Base-by-base conservation (phyloP, 2,888 invertebrate genomes). In the Ophioninae sp. region DNA sequence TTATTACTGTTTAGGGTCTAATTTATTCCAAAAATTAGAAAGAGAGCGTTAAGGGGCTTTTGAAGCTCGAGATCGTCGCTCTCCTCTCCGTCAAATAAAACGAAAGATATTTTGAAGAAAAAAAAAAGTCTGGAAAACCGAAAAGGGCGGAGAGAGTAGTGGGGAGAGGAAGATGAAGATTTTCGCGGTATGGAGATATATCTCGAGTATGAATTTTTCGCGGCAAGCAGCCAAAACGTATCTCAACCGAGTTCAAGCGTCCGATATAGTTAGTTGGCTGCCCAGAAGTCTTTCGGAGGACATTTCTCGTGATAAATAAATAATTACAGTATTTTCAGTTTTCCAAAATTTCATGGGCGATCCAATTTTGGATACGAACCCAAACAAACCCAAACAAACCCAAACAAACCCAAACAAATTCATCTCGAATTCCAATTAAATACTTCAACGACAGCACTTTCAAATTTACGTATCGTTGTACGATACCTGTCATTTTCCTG, bases 81-180 rank as follows among this genome's bases (percentile, higher is more conserved):
- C 17, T 6, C 51, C 51, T 51, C 51, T 10, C 51, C 17, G 3
- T 44, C 64, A 75, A 74, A 79, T 75, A 58, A 72, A 84, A 79
- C 63, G 76, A 56, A 65, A 51, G 51, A 51, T 51, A 13, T 51
- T 51, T 51, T 56, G 51, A 78, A 37, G 72, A 73, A 76, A 67
- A 56, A 72, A 86, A 86, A 87, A 83, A 85, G 17, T 13, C 78
- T 78, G 82, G 87, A 87, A 86, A 86, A 41, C 51, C 51, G 56
- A 83, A 63, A 22, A 41, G 56, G 76, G 23, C 10, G 13, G 6
- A 59, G 30, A 58, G 51, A 17, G 51, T 6, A 51, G 44, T 9
- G 13, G 9, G 44, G 9, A 13, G 17, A 51, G 51, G 51, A 51
- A 3, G 44, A 80, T 22, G 75, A 71, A 80, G 51, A 81, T 79